Evolutionary conservation across 2,113 vertebrate species (phyloP).

Genomic region (Notarius lentiginosus): DNA sequence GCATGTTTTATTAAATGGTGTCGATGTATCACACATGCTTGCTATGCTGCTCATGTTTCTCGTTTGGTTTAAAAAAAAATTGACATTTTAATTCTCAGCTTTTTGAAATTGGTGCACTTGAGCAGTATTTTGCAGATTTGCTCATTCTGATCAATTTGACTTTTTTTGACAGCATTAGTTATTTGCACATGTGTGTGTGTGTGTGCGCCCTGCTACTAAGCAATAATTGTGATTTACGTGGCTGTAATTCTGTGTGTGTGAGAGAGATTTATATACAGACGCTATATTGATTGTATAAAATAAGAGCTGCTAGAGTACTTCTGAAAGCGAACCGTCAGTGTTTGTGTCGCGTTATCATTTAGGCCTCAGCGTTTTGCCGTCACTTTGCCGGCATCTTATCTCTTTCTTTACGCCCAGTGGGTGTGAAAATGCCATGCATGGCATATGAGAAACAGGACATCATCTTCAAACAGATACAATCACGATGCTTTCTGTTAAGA

Average conservation of each 20-base stretch:
- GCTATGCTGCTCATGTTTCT: conserved; percentile 53
- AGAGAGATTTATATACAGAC: conserved; percentile 18
- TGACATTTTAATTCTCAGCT: conserved; percentile 51
- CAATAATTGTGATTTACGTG: conserved; percentile 61
- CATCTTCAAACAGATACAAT: background rate
- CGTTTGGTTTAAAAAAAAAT: conserved; percentile 27
- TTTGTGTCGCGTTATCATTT: background rate
- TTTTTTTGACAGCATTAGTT: conserved; percentile 50
- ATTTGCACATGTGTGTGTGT: conserved; percentile 42
- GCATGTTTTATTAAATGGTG: conserved; percentile 38
- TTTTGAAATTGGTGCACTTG: conserved; percentile 48
- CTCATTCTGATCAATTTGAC: background rate
- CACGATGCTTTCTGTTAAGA: background rate
- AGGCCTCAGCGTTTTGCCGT: background rate
- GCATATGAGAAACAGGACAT: background rate
- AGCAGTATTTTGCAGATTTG: conserved; percentile 28
- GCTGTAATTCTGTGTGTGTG: conserved; percentile 43
- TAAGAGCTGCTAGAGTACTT: conserved; percentile 10
- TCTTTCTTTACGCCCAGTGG: background rate
- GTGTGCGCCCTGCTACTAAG: conserved; percentile 56
- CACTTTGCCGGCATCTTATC: background rate
- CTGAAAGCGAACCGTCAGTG: background rate
- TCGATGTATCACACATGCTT: conserved; percentile 41
- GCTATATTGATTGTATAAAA: conserved; percentile 38
- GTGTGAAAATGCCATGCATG: background rate